A percentile compares a stretch with the other conserved stretches of the same genome.
Evolutionary conservation across 1,140 invertebrate species (phyloP).

Genomic region (Batillaria attramentaria): DNA sequence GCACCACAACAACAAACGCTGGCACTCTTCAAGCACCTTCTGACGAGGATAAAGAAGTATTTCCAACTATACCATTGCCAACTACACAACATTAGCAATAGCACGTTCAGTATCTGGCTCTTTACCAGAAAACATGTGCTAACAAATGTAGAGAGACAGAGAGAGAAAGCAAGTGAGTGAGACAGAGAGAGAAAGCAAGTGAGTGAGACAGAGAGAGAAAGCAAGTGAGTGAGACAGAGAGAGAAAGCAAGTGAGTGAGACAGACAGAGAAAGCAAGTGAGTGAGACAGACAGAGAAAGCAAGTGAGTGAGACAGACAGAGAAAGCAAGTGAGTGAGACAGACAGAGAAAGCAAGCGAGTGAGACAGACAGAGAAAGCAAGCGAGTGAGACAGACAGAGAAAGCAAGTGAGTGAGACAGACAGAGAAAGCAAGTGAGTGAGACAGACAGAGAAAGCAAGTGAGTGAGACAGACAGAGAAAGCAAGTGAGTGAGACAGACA

Average conservation of each 20-base stretch:
- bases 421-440: too few relatives aligned
- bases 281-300: background rate
- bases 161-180: background rate
- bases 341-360: background rate
- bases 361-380: background rate
- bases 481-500: background rate
- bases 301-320: background rate
- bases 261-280: background rate
- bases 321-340: too few relatives aligned
- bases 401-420: background rate
- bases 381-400: background rate
- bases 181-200: background rate
- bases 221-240: background rate
- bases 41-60: background rate
- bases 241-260: background rate
- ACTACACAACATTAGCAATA: background rate
- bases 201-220: background rate
- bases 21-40: conserved; percentile 40
- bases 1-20: conserved; percentile 51
- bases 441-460: background rate
- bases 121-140: background rate
- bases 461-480: background rate
- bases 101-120: background rate
- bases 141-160: too few relatives aligned
- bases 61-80: background rate